Conservation (phyloP, 2,113 vertebrate genomes). For the Podiceps cristatus region DNA sequence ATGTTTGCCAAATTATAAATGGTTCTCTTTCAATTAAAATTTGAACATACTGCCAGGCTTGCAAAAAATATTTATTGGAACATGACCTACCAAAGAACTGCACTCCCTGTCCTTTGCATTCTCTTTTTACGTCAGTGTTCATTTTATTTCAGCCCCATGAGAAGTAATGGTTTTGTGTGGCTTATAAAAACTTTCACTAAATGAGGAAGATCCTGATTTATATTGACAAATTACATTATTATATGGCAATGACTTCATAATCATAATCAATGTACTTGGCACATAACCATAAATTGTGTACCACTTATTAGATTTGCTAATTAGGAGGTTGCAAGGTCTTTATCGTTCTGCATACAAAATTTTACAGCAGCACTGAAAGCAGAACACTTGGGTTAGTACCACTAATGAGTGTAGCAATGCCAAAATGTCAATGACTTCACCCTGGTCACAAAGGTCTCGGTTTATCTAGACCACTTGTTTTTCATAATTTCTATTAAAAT, state of each 20-base stretch:
- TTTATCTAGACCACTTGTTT: conserved; percentile 51
- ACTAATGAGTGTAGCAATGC: conserved; percentile 26
- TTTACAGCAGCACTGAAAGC: conserved; percentile 17
- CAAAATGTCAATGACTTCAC: conserved; percentile 49
- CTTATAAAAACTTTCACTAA: background rate
- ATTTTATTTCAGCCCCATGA: background rate
- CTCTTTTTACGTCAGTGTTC: background rate
- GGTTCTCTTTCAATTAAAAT: background rate
- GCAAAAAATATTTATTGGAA: background rate
- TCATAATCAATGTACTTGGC: conserved; percentile 49
- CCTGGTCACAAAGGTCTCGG: conserved; percentile 40
- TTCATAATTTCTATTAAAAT: conserved; percentile 59
- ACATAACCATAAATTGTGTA: conserved; percentile 32
- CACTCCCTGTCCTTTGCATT: background rate
- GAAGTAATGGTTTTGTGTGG: background rate
- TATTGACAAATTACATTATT: conserved; percentile 26
- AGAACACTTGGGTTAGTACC: conserved; percentile 37
- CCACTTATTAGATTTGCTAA: conserved; percentile 61
- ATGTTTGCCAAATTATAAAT: background rate
- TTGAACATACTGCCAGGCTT: background rate
- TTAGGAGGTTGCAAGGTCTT: conserved; percentile 35
- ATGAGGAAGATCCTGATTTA: background rate
- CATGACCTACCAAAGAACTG: background rate
- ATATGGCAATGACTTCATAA: conserved; percentile 39
- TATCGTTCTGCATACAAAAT: conserved; percentile 26